phyloP scores from a whole-genome alignment of 2,888 invertebrate species.

The Argyresthia albistria region DNA sequence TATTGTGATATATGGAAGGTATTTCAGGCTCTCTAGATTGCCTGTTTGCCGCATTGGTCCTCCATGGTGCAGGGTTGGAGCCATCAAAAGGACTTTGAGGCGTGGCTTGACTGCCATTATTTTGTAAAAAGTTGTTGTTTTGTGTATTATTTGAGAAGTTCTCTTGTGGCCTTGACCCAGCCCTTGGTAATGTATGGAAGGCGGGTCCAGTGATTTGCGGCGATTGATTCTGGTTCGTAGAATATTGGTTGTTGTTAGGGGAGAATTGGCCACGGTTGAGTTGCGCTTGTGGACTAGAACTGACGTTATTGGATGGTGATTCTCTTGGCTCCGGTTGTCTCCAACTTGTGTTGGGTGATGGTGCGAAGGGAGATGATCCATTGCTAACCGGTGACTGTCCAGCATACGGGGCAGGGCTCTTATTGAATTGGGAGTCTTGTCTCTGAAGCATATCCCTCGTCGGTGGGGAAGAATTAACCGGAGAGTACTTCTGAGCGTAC shows the following conservation, averaged over 20 bases:
- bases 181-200: conserved; percentile 53
- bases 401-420: conserved; percentile 59
- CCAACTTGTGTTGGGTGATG: conserved; percentile 60
- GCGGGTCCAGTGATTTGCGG: conserved; percentile 28
- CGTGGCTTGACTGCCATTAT: conserved; percentile 28
- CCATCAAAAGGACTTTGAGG: conserved; percentile 28
- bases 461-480: conserved; percentile 37
- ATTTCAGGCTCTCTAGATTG: conserved; percentile 38
- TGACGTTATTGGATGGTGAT: conserved; percentile 29
- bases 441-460: conserved; percentile 52
- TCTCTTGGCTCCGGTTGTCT: conserved; percentile 58
- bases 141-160: conserved; percentile 20
- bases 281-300: conserved; percentile 33
- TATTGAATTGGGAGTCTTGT: conserved; percentile 67
- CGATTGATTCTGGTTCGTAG: conserved; percentile 17
- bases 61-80: conserved; percentile 45
- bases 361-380: conserved; percentile 44
- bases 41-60: conserved; percentile 49
- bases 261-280: conserved; percentile 40
- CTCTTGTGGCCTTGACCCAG: conserved; percentile 41
- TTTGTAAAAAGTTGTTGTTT: conserved; percentile 32
- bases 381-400: conserved; percentile 42
- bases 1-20: conserved; percentile 32
- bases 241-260: conserved; percentile 17
- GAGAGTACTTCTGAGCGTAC: conserved; percentile 50